Base-by-base conservation (phyloP, 2,797 vertebrate species). In the Coregonus suidteri region DNA sequence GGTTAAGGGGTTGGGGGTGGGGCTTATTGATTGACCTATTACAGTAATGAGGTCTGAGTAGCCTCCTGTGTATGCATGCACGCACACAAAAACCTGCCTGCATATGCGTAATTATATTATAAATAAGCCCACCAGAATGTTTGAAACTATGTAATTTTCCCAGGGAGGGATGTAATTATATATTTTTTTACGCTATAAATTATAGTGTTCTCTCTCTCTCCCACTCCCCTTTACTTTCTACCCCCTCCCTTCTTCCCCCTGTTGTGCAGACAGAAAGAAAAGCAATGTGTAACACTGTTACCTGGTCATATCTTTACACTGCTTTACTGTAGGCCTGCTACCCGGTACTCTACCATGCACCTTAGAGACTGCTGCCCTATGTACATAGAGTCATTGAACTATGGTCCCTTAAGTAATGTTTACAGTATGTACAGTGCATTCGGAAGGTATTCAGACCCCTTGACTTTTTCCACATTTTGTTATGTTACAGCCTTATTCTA, bases 11-110 rank as follows among this genome's bases (percentile, higher is more conserved):
- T 66, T 7, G 54, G 71, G 68, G 79, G 75, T 31, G 75, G 76
- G 75, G 75, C 53, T 79, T 77, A 83, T 88, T 88, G 84, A 89
- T 83, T 85, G 84, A 87, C 75, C 83, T 77, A 75, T 76, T 81
- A 75, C 74, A 52, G 51, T 86, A 84, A 87, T 83, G 77, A 79
- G 79, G 71, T 47, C 25, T 16, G 51, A 75, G 75, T 75, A 56
- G 59, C 59, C 73, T 75, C 59, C 59, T 66, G 25, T 73, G 56
- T 66, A 11, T 13, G 51, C 47, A 14, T 41, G 64, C 34, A 6
- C 6, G 25, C 31, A 3, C 52, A 9, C 35, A 77, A 59, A 59
- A 18, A 59, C n/a, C 56, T 18, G 15, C 34, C 51, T 54, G 65
- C 47, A 37, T 70, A 31, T 15, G 18, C 30, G 41, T 30, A 54